A percentile compares a stretch with the other conserved stretches of the same genome.
Evolutionary conservation across 2,888 invertebrate genomes (phyloP).

Genomic region (Epistrophella euchroma): DNA sequence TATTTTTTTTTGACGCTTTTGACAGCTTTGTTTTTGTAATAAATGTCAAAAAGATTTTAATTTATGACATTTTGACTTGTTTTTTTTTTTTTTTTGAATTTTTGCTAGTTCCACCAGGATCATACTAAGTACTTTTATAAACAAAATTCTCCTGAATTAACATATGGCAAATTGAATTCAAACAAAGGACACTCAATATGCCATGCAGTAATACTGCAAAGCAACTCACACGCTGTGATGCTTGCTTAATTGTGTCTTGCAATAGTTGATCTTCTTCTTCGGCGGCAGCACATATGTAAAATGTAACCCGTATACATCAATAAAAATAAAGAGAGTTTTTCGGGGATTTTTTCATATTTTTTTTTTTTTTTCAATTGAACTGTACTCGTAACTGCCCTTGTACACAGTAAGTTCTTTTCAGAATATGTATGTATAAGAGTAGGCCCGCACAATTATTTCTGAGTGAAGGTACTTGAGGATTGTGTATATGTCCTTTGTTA

Average conservation of each 20-base stretch:
- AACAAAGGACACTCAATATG: conserved; percentile 44
- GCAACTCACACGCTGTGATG: conserved; percentile 14
- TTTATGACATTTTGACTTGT: conserved; percentile 46
- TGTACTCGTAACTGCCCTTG: conserved; percentile 50
- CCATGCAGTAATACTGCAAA: conserved; percentile 17
- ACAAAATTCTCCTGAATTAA: conserved; percentile 53
- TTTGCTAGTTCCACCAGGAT: neutral
- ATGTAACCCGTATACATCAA: conserved; percentile 44
- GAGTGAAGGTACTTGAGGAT: conserved; percentile 20
- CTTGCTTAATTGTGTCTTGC: conserved; percentile 40
- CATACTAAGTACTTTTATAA: conserved; percentile 48
- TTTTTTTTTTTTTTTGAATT: conserved; percentile 15
- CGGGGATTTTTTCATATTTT: conserved; percentile 12
- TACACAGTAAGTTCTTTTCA: conserved; percentile 31
- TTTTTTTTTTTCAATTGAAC: conserved; percentile 56
- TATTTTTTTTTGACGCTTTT: neutral
- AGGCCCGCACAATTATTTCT: conserved; percentile 52
- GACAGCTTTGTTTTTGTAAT: neutral
- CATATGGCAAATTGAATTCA: conserved; percentile 45
- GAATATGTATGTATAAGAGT: neutral
- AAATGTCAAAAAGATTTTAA: conserved; percentile 31
- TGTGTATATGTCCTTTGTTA: conserved; percentile 23
- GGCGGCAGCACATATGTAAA: conserved; percentile 43
- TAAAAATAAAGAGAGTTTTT: conserved; percentile 44
- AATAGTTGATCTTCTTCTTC: neutral